Conservation (phyloP, 2,113 vertebrate genomes). For the Crotophaga sulcirostris region DNA sequence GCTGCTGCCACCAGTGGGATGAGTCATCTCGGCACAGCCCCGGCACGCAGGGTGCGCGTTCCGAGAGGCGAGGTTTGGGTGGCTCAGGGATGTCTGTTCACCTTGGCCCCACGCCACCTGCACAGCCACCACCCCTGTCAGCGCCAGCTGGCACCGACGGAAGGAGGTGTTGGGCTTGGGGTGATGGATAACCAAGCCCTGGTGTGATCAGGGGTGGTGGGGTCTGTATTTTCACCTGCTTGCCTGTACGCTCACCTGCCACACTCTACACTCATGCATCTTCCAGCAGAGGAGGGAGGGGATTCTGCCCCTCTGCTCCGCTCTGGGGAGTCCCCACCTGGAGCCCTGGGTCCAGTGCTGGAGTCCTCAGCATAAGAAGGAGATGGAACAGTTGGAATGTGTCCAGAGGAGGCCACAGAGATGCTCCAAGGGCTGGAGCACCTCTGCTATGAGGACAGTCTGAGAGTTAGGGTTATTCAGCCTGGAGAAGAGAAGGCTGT, state of each 20-base stretch:
- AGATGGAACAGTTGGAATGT: no score
- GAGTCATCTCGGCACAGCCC: not conserved
- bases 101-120: not conserved
- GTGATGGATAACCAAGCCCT: fast-evolving
- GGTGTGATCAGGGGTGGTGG: fast-evolving
- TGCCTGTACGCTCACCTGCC: not conserved
- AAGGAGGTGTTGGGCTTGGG: not conserved
- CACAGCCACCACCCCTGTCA: not conserved
- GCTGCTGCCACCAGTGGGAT: not conserved
- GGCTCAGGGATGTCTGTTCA: not conserved
- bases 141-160: fast-evolving
- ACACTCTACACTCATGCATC: not conserved
- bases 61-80: not conserved
- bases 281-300: not conserved
- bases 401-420: no score
- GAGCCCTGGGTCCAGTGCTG: no score
- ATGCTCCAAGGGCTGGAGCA: no score
- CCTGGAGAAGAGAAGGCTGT: no score
- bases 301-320: no score
- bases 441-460: no score
- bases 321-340: no score
- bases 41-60: not conserved
- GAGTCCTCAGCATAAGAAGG: no score
- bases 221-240: not conserved
- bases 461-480: no score